phyloP scores from a whole-genome alignment of 2,113 vertebrate species.

The Aegithalos caudatus region DNA sequence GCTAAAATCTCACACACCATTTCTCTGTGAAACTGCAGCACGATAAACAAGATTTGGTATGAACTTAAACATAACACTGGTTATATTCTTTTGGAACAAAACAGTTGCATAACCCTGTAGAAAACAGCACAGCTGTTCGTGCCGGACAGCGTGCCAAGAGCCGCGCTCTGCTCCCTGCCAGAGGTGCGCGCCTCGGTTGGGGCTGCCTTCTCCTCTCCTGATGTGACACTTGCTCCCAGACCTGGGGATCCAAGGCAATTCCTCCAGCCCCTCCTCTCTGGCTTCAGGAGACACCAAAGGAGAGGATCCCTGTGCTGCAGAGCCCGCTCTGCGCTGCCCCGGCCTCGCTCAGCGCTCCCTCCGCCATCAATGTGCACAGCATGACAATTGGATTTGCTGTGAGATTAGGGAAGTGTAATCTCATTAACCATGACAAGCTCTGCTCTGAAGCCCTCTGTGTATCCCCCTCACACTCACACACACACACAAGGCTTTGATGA shows the following conservation, averaged over 20 bases:
- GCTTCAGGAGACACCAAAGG: neutral
- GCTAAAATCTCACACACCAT: slow-evolving; percentile 76
- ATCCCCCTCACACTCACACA: neutral
- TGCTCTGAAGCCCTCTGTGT: neutral
- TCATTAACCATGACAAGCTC: slow-evolving; percentile 18
- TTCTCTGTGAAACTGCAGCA: slow-evolving; percentile 68
- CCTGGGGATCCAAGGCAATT: neutral
- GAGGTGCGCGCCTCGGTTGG: neutral
- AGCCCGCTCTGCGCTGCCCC: neutral
- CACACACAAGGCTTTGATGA: neutral
- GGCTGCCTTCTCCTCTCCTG: neutral
- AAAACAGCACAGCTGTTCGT: slow-evolving; percentile 33
- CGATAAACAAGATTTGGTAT: slow-evolving; percentile 74
- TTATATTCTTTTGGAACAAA: slow-evolving; percentile 53
- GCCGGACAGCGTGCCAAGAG: neutral
- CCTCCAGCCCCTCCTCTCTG: neutral
- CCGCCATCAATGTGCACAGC: neutral
- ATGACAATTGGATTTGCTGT: slow-evolving; percentile 33
- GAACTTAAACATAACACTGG: slow-evolving; percentile 54
- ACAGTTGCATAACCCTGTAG: slow-evolving; percentile 36
- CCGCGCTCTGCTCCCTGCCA: neutral
- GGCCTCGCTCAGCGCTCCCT: neutral
- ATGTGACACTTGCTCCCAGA: neutral
- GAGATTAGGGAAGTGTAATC: slow-evolving; percentile 44
- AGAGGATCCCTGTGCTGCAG: neutral